Conservation (phyloP, 1,140 invertebrate species). For the Drosophila littoralis region DNA sequence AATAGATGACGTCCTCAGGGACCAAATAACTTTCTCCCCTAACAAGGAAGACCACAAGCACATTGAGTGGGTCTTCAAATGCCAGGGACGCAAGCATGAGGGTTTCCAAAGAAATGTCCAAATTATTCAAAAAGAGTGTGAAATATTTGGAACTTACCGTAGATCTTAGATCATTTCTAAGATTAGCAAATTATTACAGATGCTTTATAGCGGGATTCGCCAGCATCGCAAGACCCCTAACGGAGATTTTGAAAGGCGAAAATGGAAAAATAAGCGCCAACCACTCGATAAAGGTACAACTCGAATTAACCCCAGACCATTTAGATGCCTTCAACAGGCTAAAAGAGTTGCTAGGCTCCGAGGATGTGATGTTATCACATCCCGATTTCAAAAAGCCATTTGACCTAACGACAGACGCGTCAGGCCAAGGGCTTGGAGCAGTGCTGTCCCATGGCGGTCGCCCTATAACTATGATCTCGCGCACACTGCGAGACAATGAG, state of each 20-base stretch:
- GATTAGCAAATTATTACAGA: background rate
- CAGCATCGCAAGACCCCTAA: background rate
- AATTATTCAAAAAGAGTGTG: too few relatives aligned
- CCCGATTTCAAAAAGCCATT: too few relatives aligned
- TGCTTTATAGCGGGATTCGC: background rate
- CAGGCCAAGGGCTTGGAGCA: background rate
- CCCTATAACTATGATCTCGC: background rate
- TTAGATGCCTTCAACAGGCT: background rate
- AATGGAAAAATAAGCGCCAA: background rate
- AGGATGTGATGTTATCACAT: background rate
- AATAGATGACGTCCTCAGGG: too few relatives aligned
- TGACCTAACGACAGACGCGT: background rate
- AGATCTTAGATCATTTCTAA: too few relatives aligned
- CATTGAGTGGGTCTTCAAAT: too few relatives aligned
- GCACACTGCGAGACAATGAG: too few relatives aligned
- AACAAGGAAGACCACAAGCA: too few relatives aligned
- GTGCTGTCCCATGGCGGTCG: too few relatives aligned
- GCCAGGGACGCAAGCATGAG: too few relatives aligned
- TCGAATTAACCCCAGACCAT: background rate
- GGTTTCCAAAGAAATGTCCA: too few relatives aligned
- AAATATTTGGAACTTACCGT: too few relatives aligned
- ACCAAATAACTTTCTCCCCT: too few relatives aligned
- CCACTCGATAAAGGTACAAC: background rate
- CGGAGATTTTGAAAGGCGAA: background rate
- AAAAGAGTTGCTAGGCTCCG: background rate